A percentile compares a stretch with the other conserved stretches of the same genome.
phyloP scores from a whole-genome alignment of 2,113 vertebrate genomes.

The Hoplias malabaricus region DNA sequence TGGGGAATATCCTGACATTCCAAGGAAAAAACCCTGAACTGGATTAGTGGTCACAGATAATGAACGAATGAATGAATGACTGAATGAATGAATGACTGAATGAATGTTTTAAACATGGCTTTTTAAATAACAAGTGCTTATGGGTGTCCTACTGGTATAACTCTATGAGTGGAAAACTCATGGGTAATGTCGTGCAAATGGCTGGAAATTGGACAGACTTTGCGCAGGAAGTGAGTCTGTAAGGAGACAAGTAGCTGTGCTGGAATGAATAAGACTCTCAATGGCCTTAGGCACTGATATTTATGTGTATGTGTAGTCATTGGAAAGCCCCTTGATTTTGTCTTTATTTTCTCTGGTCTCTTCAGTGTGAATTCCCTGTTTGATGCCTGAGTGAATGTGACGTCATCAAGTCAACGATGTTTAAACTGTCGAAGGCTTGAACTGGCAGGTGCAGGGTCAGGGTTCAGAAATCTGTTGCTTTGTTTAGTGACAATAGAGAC shows the following conservation, averaged over 20 bases:
- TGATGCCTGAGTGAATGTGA: not conserved
- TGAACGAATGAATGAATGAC: no score
- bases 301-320: not conserved
- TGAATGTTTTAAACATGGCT: no score
- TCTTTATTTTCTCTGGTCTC: conserved; percentile 14
- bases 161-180: no score
- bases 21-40: no score
- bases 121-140: no score
- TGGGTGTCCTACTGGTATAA: no score
- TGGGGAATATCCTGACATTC: no score
- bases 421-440: conserved; percentile 1
- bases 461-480: conserved; percentile 9
- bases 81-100: no score
- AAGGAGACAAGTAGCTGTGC: not conserved
- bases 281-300: not conserved
- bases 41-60: no score
- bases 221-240: conserved; percentile 24
- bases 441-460: not conserved
- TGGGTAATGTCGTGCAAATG: no score
- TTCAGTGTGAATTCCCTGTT: not conserved
- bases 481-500: not conserved
- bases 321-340: conserved; percentile 25
- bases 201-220: no score
- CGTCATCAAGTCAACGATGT: not conserved
- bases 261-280: conserved; percentile 32